A percentile compares a stretch with the other conserved stretches of the same genome.
Conservation (phyloP, 2,888 invertebrate genomes). For the Eupeodes luniger region DNA sequence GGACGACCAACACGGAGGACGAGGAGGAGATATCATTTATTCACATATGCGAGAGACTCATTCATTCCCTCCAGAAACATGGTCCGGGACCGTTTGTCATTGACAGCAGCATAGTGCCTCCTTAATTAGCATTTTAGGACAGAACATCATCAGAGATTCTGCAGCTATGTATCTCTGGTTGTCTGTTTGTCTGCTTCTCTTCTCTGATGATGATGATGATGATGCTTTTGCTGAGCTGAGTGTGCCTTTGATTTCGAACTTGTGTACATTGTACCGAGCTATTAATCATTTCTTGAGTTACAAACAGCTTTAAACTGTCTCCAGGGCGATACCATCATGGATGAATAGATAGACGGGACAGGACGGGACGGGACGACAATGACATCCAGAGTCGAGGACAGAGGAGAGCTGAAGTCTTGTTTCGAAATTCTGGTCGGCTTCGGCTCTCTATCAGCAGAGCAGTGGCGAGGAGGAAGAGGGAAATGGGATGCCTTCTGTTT, state of each 20-base stretch:
- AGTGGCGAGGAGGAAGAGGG: too few species aligned
- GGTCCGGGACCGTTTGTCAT: slow-evolving; percentile 70
- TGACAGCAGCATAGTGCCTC: slow-evolving; percentile 68
- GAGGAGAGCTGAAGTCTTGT: neutral
- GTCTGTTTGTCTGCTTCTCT: neutral
- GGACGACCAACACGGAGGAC: neutral
- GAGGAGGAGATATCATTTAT: slow-evolving; percentile 23
- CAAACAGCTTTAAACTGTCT: slow-evolving; percentile 74
- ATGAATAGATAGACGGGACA: neutral
- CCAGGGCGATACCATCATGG: slow-evolving; percentile 46
- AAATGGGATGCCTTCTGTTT: neutral
- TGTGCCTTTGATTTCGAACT: slow-evolving; percentile 67
- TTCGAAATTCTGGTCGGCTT: slow-evolving; percentile 14
- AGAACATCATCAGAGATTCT: slow-evolving; percentile 59
- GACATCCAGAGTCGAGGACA: neutral
- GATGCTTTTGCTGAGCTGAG: slow-evolving; percentile 1
- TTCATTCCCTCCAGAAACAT: slow-evolving; percentile 66
- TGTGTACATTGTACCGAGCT: slow-evolving; percentile 65
- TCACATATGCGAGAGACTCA: slow-evolving; percentile 62
- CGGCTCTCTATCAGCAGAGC: neutral
- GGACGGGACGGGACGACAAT: too few species aligned
- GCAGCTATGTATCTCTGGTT: slow-evolving; percentile 7
- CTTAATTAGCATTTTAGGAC: slow-evolving; percentile 75
- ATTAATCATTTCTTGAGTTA: slow-evolving; percentile 74
- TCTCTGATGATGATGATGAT: slow-evolving; percentile 3